Percentiles rank a stretch among this genome's conserved stretches.
Conservation (phyloP, 2,113 vertebrate genomes). For the Nerophis lumbriciformis region DNA sequence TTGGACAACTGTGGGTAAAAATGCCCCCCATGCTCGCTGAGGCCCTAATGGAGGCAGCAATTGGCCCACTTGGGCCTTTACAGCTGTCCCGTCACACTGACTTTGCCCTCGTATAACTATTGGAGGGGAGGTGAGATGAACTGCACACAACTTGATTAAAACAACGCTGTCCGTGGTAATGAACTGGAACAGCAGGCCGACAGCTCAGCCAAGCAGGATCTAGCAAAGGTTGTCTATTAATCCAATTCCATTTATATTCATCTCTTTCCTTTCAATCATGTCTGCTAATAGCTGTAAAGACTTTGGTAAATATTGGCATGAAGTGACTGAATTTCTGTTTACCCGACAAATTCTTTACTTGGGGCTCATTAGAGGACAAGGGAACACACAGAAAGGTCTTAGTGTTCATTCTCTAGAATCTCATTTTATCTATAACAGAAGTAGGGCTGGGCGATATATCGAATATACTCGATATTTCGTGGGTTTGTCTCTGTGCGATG, state of each 20-base stretch:
- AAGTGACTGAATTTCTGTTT: constrained; percentile 49
- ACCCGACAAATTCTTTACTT: constrained; percentile 59
- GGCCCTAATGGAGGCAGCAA: constrained; percentile 50
- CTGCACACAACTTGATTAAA: constrained; percentile 64
- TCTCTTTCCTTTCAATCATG: too few relatives aligned
- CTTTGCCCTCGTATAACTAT: constrained; percentile 61
- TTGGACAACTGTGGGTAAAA: constrained; percentile 60
- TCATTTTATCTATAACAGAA: too few relatives aligned
- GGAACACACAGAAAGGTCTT: constrained; percentile 19
- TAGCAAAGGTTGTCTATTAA: too few relatives aligned
- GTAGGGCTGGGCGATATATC: too few relatives aligned
- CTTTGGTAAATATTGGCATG: background rate
- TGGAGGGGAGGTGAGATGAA: constrained; percentile 69
- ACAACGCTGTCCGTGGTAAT: constrained; percentile 68
- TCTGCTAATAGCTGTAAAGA: too few relatives aligned
- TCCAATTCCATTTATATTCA: too few relatives aligned
- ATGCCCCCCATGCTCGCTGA: constrained; percentile 14
- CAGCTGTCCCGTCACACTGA: constrained; percentile 48
- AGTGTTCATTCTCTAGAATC: background rate
- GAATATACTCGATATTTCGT: too few relatives aligned
- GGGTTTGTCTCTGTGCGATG: too few relatives aligned
- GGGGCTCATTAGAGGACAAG: constrained; percentile 22
- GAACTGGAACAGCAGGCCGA: constrained; percentile 59
- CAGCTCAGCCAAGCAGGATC: constrained; percentile 14
- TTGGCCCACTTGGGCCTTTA: constrained; percentile 55